Percentiles rank a stretch among this genome's conserved stretches.
phyloP scores from a whole-genome alignment of 2,797 vertebrate species.

The Sebastes matsubarae region DNA sequence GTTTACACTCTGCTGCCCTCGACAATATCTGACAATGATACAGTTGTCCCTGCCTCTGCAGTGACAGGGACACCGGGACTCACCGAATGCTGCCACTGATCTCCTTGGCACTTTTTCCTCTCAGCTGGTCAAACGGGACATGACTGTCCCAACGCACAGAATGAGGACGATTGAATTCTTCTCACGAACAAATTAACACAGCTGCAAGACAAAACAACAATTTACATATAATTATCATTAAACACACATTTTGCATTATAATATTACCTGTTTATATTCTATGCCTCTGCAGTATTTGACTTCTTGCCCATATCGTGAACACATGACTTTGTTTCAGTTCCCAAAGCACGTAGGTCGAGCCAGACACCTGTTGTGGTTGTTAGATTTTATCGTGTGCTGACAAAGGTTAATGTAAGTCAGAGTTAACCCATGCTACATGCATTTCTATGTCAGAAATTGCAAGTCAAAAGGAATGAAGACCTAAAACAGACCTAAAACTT shows the following conservation, averaged over 20 bases:
- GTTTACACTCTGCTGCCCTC: slow-evolving; percentile 65
- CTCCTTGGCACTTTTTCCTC: slow-evolving; percentile 14
- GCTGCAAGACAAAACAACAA: neutral
- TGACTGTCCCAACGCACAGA: neutral
- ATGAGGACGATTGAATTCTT: neutral
- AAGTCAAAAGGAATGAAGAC: neutral
- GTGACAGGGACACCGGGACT: slow-evolving; percentile 20
- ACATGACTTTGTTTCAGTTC: neutral
- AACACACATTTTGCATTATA: neutral
- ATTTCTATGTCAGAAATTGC: neutral
- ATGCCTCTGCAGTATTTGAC: neutral
- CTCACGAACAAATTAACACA: neutral
- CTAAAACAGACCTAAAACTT: neutral
- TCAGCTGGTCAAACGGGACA: slow-evolving; percentile 19
- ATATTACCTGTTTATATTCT: neutral
- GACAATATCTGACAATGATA: slow-evolving; percentile 65
- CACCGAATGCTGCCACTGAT: neutral
- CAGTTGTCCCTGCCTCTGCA: slow-evolving; percentile 39
- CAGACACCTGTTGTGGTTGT: neutral
- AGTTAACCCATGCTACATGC: neutral
- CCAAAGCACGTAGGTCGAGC: neutral
- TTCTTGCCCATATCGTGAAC: neutral
- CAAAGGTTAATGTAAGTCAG: neutral
- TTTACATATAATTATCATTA: neutral
- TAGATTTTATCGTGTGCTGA: neutral